Evolutionary conservation across 2,888 invertebrate species (phyloP).

Genomic region (Craniophora ligustri): DNA sequence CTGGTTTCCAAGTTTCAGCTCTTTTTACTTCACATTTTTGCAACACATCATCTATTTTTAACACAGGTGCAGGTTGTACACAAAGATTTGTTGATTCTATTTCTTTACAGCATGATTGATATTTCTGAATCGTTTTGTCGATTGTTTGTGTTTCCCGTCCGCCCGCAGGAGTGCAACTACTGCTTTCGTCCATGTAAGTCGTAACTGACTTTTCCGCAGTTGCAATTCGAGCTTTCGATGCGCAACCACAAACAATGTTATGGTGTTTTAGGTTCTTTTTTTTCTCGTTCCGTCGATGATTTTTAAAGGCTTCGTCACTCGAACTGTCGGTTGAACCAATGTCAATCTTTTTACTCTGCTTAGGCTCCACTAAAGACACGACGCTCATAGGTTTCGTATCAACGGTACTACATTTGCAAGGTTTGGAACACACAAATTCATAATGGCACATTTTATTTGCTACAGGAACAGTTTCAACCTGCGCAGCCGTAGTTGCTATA

Average conservation of each 20-base stretch:
- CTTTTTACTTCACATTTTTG: slow-evolving; percentile 6
- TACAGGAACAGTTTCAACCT: slow-evolving; percentile 57
- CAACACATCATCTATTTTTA: neutral
- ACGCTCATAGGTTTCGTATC: slow-evolving; percentile 25
- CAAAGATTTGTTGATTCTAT: neutral
- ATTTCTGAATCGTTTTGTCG: neutral
- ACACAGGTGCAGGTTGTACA: slow-evolving; percentile 1
- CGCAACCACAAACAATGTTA: slow-evolving; percentile 46
- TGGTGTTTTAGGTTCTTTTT: slow-evolving; percentile 19
- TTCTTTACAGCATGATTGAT: neutral
- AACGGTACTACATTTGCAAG: slow-evolving; percentile 56
- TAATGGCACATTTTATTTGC: slow-evolving; percentile 43
- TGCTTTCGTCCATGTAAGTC: slow-evolving; percentile 62
- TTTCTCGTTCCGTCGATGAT: slow-evolving; percentile 12
- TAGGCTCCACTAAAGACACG: slow-evolving; percentile 41
- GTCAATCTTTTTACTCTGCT: slow-evolving; percentile 1
- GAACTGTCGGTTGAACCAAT: slow-evolving; percentile 1
- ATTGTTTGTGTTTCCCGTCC: slow-evolving; percentile 56
- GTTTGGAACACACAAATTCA: slow-evolving; percentile 52
- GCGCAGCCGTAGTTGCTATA: slow-evolving; percentile 58
- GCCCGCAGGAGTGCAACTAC: slow-evolving; percentile 38
- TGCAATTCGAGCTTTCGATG: slow-evolving; percentile 7
- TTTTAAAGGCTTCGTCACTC: slow-evolving; percentile 15
- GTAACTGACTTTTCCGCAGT: slow-evolving; percentile 60
- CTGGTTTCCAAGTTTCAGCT: slow-evolving; percentile 36